Evolutionary conservation across 2,797 vertebrate species (phyloP), one percentile per base, ranked within the genome.

Genomic region (Tympanoctomys barrerae): DNA sequence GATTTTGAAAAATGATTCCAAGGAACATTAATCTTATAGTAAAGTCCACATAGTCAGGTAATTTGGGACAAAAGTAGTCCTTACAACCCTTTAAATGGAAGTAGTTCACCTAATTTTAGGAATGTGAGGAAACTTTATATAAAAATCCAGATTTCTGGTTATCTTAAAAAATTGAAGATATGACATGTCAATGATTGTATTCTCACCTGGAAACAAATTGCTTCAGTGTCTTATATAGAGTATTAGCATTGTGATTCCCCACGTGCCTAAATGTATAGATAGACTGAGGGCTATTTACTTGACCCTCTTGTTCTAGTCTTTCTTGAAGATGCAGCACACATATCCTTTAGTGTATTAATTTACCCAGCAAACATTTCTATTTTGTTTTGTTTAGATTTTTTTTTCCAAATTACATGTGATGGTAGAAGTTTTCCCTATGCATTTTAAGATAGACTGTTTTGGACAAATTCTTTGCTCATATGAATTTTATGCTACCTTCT

Each of bases 401-500:
- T 39, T 57, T 39, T 19, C 14, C 81, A n/a, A 52, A 77, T 59
- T 89, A 54, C 42, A 89, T 90, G 87, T 90, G 59, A 83, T 62
- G 22, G 61, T 42, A 70, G 19, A 92, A 12, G 22, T 28, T 82
- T 90, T 88, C 11, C 5, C 28, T 89, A 22, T 64, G 81, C n/a
- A 49, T 94, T 89, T 87, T 73, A 31, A n/a, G 46, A 91, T 71
- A 24, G 33, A 7, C 13, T 49, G 0, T 86, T 91, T 16, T 81
- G 89, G 90, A 66, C 62, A 19, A 19, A 88, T 24, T 90, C 24
- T 84, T 89, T 61, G 0, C 80, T 96, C 49, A 31, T 33, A 82
- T 96, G 90, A 93, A 94, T 97, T 87, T 94, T 96, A 96, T 96
- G 71, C 89, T 97, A 92, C 91, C 73, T 92, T 96, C 93, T 94